phyloP scores from a whole-genome alignment of 2,888 invertebrate species.

The Drepanosiphum platanoidis region DNA sequence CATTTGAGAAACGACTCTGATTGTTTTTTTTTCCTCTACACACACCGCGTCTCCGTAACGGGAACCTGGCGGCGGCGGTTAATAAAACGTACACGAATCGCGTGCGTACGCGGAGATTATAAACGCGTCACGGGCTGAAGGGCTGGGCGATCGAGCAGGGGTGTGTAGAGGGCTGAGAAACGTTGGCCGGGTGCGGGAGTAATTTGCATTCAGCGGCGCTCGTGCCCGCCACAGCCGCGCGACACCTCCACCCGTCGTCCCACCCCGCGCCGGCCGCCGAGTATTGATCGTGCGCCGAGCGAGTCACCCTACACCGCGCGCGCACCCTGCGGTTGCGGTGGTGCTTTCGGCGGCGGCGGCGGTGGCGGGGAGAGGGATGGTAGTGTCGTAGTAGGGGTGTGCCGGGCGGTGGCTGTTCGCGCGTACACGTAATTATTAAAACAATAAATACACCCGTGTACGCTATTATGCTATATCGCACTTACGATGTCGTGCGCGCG shows the following conservation, averaged over 20 bases:
- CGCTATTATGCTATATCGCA: not conserved
- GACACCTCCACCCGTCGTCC: not conserved
- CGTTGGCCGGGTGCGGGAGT: constrained; percentile 5
- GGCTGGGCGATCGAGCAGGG: constrained; percentile 3
- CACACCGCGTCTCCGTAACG: constrained; percentile 68
- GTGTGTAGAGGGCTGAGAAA: not conserved
- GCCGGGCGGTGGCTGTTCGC: not conserved
- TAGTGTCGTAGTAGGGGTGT: constrained; percentile 52
- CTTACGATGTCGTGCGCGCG: not conserved
- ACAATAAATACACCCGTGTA: not conserved
- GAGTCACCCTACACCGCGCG: not conserved
- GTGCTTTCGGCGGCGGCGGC: not conserved
- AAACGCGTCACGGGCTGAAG: not conserved
- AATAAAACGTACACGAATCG: constrained; percentile 69
- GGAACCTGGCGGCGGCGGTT: constrained; percentile 10
- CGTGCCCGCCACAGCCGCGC: constrained; percentile 30
- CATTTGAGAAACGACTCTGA: not conserved
- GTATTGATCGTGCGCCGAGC: constrained; percentile 53
- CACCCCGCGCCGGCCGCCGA: not conserved
- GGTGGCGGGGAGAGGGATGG: too few species aligned
- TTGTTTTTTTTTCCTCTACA: constrained; percentile 70
- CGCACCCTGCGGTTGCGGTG: not conserved
- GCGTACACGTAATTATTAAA: not conserved
- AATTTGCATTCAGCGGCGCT: constrained; percentile 53
- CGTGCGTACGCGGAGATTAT: constrained; percentile 36